Evolutionary conservation across 2,797 vertebrate genomes (phyloP).

Genomic region (Gymnodraco acuticeps): DNA sequence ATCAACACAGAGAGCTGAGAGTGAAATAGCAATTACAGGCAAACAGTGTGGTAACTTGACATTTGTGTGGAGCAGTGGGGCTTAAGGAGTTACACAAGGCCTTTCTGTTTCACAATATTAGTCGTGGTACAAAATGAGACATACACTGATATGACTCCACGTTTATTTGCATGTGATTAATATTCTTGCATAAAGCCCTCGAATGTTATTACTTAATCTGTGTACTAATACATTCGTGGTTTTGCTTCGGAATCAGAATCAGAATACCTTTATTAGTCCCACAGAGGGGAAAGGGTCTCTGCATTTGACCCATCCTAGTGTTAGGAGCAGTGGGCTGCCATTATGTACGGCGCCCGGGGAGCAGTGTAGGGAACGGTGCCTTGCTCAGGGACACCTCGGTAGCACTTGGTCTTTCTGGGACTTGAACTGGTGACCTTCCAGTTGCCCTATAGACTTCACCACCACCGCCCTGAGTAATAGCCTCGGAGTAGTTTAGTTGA

Average conservation of each 20-base stretch:
- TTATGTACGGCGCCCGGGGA: too few species aligned
- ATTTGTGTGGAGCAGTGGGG: conserved; percentile 46
- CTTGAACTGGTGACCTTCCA: too few species aligned
- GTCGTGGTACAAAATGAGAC: conserved; percentile 44
- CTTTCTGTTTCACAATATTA: conserved; percentile 43
- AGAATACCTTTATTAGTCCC: too few species aligned
- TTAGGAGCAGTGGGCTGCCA: too few species aligned
- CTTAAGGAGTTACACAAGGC: conserved; percentile 37
- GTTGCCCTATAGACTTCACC: too few species aligned
- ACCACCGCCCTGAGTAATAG: too few species aligned
- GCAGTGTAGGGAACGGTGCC: too few species aligned
- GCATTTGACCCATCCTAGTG: too few species aligned
- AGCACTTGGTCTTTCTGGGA: too few species aligned
- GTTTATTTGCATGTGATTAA: conserved; percentile 44
- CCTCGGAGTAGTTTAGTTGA: conserved; percentile 1
- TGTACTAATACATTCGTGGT: conserved; percentile 4
- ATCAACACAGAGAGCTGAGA: conserved; percentile 55
- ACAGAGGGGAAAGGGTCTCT: too few species aligned
- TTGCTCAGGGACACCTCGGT: too few species aligned
- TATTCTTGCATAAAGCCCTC: conserved; percentile 3
- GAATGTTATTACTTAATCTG: conserved; percentile 24
- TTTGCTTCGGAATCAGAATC: conserved; percentile 6
- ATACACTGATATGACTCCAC: conserved; percentile 33
- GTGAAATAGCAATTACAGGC: conserved; percentile 61
- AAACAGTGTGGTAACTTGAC: conserved; percentile 45